These are phyloP conservation scores for Acholoe squamosa DNA, from an alignment of 2,888 invertebrate species.

Conservation along the genomic window DNA sequence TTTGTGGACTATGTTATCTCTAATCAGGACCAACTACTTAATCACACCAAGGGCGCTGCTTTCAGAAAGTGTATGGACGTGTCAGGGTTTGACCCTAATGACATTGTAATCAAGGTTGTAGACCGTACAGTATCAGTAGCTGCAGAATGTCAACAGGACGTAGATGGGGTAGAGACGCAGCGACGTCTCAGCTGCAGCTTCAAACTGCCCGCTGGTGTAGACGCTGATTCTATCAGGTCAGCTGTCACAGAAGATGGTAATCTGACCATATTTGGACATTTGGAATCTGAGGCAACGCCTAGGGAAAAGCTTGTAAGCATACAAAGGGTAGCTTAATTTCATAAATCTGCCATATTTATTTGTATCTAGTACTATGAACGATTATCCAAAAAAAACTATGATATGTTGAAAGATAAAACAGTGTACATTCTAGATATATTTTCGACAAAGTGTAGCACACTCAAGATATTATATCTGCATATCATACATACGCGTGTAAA, in stretches of 20 bases:
- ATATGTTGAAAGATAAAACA: too few relatives aligned
- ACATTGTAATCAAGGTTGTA: background rate
- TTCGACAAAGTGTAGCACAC: too few relatives aligned
- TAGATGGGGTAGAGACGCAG: background rate
- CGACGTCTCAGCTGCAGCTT: slow-evolving; percentile 1
- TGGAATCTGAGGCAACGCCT: background rate
- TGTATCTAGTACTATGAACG: too few relatives aligned
- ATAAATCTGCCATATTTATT: too few relatives aligned
- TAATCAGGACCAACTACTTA: background rate
- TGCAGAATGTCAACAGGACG: background rate
- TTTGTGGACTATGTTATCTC: too few relatives aligned
- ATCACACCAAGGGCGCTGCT: background rate
- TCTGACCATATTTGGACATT: slow-evolving; percentile 7
- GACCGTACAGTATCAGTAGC: background rate
- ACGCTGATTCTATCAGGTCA: slow-evolving; percentile 5
- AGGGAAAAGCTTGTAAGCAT: background rate
- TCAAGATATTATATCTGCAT: too few relatives aligned
- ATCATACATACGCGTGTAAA: too few relatives aligned
- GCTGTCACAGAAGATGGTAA: background rate
- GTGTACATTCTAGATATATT: too few relatives aligned
- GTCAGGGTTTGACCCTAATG: background rate
- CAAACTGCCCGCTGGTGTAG: background rate
- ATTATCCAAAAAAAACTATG: too few relatives aligned
- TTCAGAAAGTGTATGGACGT: background rate
- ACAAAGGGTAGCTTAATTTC: background rate